Percentiles rank a stretch among this genome's conserved stretches.
Evolutionary conservation across 2,797 vertebrate species (phyloP).

Genomic region (Esox lucius): DNA sequence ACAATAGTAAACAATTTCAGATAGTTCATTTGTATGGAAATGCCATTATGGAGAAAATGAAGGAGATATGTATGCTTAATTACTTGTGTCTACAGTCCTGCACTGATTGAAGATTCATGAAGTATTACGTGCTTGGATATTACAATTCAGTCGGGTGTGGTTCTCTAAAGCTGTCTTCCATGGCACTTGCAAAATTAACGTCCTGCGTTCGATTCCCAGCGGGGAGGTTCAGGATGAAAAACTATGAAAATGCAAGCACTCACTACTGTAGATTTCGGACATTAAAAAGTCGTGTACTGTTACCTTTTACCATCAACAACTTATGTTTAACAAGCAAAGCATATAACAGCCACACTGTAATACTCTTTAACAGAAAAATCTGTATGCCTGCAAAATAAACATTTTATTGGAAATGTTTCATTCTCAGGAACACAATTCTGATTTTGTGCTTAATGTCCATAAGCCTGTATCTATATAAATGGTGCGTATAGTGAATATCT

Average conservation of each 20-base stretch:
- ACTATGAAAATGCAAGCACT: no score
- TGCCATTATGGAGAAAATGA: not conserved
- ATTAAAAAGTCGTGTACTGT: not conserved
- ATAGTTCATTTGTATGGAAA: not conserved
- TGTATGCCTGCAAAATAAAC: not conserved
- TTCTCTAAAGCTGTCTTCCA: no score
- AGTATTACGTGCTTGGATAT: not conserved
- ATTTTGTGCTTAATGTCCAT: not conserved
- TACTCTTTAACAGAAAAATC: not conserved
- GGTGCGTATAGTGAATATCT: not conserved
- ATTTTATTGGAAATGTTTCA: not conserved
- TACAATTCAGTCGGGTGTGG: not conserved
- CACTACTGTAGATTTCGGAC: not conserved
- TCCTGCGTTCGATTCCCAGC: no score
- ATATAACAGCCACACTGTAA: not conserved
- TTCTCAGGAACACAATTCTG: not conserved
- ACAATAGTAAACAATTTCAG: not conserved
- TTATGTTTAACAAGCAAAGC: not conserved
- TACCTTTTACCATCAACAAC: not conserved
- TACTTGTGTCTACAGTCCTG: not conserved
- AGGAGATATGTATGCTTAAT: not conserved
- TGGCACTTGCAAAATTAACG: no score
- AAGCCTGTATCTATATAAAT: not conserved
- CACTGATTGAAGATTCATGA: not conserved
- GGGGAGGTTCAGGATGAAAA: no score